Evolutionary conservation across 1,140 invertebrate genomes (phyloP).

Genomic region (Bombus soroeensis): DNA sequence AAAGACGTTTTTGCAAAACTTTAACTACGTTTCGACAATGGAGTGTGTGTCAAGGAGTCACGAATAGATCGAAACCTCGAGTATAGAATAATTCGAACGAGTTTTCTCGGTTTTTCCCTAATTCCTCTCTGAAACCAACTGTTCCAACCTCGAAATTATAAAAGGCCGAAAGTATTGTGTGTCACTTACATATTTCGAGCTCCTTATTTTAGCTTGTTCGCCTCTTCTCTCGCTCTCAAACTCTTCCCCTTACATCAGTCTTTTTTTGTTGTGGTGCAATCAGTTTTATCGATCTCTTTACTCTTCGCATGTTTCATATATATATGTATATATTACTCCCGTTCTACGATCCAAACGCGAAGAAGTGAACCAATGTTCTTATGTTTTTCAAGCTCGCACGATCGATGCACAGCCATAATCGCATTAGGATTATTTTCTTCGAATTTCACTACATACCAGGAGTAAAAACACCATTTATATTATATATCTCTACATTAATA

Average conservation of each 20-base stretch:
- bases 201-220: neutral
- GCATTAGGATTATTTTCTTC: neutral
- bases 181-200: too few relatives aligned
- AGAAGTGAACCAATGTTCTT: neutral
- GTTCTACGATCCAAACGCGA: neutral
- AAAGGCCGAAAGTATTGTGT: too few relatives aligned
- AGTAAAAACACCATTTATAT: neutral
- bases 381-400: neutral
- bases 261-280: constrained; percentile 10
- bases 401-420: neutral
- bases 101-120: neutral
- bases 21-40: neutral
- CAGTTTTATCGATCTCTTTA: neutral
- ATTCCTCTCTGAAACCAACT: neutral
- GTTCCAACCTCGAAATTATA: neutral
- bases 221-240: constrained; percentile 5
- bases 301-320: neutral
- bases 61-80: neutral
- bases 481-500: neutral
- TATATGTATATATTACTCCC: neutral
- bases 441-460: neutral
- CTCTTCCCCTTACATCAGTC: neutral
- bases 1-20: neutral
- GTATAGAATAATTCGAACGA: neutral
- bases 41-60: neutral